Evolutionary conservation across 1,140 invertebrate genomes (phyloP).

Genomic region (Dysdera silvatica): DNA sequence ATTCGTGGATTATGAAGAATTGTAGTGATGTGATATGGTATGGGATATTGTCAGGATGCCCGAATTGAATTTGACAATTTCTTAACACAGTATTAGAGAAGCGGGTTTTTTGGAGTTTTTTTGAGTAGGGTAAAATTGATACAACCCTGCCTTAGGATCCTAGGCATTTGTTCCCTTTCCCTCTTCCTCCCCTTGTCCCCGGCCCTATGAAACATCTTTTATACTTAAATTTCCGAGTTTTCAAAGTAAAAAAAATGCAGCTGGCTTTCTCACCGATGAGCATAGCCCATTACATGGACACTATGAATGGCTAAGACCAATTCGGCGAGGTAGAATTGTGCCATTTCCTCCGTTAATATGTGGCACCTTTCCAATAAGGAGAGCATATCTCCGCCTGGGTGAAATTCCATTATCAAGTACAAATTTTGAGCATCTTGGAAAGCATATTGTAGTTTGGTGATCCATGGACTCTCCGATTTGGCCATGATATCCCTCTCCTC

Average conservation of each 20-base stretch:
- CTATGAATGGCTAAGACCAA: conserved; percentile 66
- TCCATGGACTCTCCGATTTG: conserved; percentile 63
- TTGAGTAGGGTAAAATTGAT: too few species aligned
- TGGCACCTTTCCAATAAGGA: conserved; percentile 60
- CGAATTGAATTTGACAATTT: too few species aligned
- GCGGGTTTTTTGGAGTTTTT: too few species aligned
- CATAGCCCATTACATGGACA: conserved; percentile 74
- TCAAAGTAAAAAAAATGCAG: background rate
- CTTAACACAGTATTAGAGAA: too few species aligned
- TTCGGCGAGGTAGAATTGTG: conserved; percentile 78
- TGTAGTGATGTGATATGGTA: too few species aligned
- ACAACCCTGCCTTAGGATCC: too few species aligned
- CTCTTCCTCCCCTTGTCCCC: too few species aligned
- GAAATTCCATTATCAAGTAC: conserved; percentile 83
- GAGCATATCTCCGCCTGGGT: conserved; percentile 69
- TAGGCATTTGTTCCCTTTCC: too few species aligned
- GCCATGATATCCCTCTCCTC: conserved; percentile 82
- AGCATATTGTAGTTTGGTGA: conserved; percentile 76
- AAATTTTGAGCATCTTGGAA: conserved; percentile 71
- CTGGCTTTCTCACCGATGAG: conserved; percentile 58
- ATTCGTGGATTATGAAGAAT: too few species aligned
- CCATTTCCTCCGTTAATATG: conserved; percentile 65
- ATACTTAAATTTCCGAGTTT: background rate
- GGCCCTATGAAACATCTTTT: too few species aligned
- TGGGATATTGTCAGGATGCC: too few species aligned